phyloP scores from a whole-genome alignment of 2,888 invertebrate genomes.

The Lymantria dispar region DNA sequence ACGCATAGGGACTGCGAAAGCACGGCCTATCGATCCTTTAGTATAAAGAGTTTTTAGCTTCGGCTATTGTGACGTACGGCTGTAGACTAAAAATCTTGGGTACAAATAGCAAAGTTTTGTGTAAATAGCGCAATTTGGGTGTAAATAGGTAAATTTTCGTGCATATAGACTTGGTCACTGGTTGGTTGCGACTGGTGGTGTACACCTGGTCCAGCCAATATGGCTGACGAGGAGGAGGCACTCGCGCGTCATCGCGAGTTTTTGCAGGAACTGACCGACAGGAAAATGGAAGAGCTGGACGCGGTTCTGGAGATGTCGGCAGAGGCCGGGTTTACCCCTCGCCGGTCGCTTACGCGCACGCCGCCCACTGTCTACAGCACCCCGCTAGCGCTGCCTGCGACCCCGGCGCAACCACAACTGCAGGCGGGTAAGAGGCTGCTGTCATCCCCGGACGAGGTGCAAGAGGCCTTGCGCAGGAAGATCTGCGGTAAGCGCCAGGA shows the following conservation, averaged over 20 bases:
- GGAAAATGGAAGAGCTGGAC: background rate
- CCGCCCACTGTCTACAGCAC: background rate
- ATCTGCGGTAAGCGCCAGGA: rapidly evolving
- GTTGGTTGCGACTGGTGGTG: too few relatives aligned
- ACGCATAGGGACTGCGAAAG: too few relatives aligned
- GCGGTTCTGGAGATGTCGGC: background rate
- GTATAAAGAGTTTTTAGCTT: too few relatives aligned
- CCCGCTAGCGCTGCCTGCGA: background rate
- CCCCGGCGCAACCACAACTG: background rate
- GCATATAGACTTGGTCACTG: too few relatives aligned
- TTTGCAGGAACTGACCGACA: background rate
- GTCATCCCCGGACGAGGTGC: constrained; percentile 5
- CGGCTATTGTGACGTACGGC: too few relatives aligned
- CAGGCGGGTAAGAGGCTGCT: background rate
- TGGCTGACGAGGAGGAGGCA: background rate
- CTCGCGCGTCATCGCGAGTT: background rate
- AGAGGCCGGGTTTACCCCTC: background rate
- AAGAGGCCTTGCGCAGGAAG: background rate
- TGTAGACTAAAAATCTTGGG: too few relatives aligned
- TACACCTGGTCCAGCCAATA: too few relatives aligned
- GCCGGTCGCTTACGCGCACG: background rate
- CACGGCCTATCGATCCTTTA: too few relatives aligned
- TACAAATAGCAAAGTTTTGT: too few relatives aligned
- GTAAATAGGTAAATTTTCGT: too few relatives aligned
- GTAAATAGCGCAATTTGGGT: too few relatives aligned